Base-by-base conservation (phyloP, 2,888 invertebrate species). In the Tiphia femorata region DNA sequence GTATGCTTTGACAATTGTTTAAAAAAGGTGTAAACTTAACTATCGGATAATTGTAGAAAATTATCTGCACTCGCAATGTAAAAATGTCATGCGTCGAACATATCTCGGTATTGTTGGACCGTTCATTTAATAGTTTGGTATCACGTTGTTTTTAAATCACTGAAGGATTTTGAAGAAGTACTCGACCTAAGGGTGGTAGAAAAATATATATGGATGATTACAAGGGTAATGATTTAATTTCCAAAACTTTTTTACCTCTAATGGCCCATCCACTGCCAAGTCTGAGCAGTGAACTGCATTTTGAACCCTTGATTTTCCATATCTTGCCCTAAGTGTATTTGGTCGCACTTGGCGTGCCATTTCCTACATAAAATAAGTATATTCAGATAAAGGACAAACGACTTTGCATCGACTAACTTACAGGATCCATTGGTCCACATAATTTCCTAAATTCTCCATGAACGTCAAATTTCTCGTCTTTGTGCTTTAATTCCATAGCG, bases 241-340 rank as follows among this genome's bases (percentile, higher is more conserved):
- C n/a, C n/a, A n/a, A n/a, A 40, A n/a, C 1, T 21, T 33, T 40
- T 5, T 37, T 68, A 88, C 86, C 87, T 97, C 97, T 49, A 95
- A 83, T 20, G 89, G 78, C 0, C 93, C 92, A 84, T 97, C 97
- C 79, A 96, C 96, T 0, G 92, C 88, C 52, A 97, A 86, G 86
- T 97, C 97, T 17, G 97, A 97, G 80, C 97, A 97, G 82, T 97
- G 97, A 5, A 97, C 86, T 3, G 94, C 96, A 84, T 97, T 97
- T 77, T 91, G 88, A 17, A 94, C 89, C 84, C 92, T 94, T 35
- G 90, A 91, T 35, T 87, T 88, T 0, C 97, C 97, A 84, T 92
- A 94, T 75, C 89, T 89, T 1, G 96, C 96, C 72, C 97, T 86
- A 35, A 97, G 81, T 0, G 95, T 93, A 65, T 92, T 86, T 0